Evolutionary conservation across 2,888 invertebrate species (phyloP), one percentile per base, ranked within the genome.

Genomic region (Pheosia tremula): DNA sequence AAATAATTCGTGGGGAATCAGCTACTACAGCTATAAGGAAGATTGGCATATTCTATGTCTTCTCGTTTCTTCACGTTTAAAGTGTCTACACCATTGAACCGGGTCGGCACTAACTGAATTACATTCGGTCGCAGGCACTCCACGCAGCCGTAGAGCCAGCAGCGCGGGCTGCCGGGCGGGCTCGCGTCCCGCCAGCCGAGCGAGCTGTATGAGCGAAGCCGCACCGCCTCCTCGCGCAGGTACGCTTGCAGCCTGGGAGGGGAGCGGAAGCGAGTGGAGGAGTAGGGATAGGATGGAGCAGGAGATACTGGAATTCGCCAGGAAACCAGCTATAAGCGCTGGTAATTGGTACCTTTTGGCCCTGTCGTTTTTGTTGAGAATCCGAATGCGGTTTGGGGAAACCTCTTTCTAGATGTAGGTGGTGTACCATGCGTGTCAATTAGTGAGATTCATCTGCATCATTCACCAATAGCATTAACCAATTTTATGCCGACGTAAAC

Each of bases 71-170:
- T 43, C 9, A 9, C 9, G 8, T 9, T 24, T 24, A 24, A 24
- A 24, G 24, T 9, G 9, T 43, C 9, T 38, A 58, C 37, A 61
- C 60, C 56, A 64, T 61, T 56, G 67, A 71, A 47, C 47, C 47
- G 47, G 59, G 62, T 62, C 68, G 69, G 68, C 82, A 89, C 88
- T 88, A 83, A 88, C 88, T 76, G 80, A 74, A 79, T 83, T 80
- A 83, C 85, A 83, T 85, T 83, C 78, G 73, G 72, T 67, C 66
- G 80, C 39, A 77, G 71, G 64, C 79, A 81, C 38, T 74, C 73
- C 60, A 80, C 61, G 69, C 83, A 79, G 45, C 75, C 72, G 67
- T 75, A 72, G 59, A 77, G 56, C 77, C 82, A 77, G 63, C 72
- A 74, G 9, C 70, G 64, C 1, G 75, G 69, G n/a, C 54, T 47